Evolutionary conservation across 2,888 invertebrate genomes (phyloP).

Genomic region (Octonoba sinensis): DNA sequence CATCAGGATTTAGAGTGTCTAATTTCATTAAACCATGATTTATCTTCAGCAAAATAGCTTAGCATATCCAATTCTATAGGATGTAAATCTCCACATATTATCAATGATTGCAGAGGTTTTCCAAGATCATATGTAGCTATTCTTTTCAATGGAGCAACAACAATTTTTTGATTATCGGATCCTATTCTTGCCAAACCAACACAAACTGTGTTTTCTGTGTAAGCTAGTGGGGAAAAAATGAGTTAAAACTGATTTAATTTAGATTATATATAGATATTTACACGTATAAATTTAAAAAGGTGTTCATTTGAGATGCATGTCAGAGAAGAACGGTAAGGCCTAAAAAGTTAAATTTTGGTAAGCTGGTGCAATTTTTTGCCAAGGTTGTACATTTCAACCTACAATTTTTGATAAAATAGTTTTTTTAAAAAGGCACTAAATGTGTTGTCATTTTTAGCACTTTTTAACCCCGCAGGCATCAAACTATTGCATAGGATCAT

Average conservation of each 20-base stretch:
- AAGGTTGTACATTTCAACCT: too few species aligned
- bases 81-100: slow-evolving; percentile 87
- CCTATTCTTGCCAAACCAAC: slow-evolving; percentile 94
- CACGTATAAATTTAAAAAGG: too few species aligned
- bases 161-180: slow-evolving; percentile 80
- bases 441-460: too few species aligned
- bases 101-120: slow-evolving; percentile 91
- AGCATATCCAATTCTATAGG: slow-evolving; percentile 92
- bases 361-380: too few species aligned
- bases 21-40: slow-evolving; percentile 26
- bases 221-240: slow-evolving; percentile 67
- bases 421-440: too few species aligned
- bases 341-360: too few species aligned
- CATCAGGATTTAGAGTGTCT: not conserved
- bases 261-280: not conserved
- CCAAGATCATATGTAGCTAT: slow-evolving; percentile 85
- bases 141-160: slow-evolving; percentile 80
- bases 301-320: too few species aligned
- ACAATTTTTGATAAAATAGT: too few species aligned
- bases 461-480: too few species aligned
- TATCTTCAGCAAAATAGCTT: slow-evolving; percentile 69
- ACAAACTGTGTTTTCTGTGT: slow-evolving; percentile 76
- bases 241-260: too few species aligned
- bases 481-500: too few species aligned
- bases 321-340: too few species aligned